Percentiles rank a stretch among this genome's conserved stretches.
These are phyloP conservation scores for Iguana delicatissima DNA, from an alignment of 2,797 vertebrate genomes.

Conservation along the genomic window DNA sequence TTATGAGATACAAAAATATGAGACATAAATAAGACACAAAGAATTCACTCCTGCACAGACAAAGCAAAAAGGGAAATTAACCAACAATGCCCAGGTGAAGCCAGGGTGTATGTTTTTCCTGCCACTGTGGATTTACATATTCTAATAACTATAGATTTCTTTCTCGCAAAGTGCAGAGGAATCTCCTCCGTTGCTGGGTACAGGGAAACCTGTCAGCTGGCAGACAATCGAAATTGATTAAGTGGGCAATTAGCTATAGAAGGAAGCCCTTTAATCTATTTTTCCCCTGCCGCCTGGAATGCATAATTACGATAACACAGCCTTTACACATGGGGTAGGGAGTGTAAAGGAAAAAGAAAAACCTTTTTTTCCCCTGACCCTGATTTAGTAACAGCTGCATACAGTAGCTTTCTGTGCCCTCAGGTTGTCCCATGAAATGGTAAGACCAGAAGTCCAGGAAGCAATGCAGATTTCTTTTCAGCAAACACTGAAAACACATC, in stretches of 20 bases:
- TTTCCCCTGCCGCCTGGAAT: slow-evolving; percentile 7
- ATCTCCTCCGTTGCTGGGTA: not conserved
- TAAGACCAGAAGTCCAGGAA: not conserved
- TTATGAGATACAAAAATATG: not conserved
- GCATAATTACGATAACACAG: not conserved
- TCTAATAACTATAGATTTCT: slow-evolving; percentile 6
- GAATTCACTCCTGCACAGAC: not conserved
- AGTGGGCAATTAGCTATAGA: slow-evolving; percentile 29
- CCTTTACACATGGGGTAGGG: not conserved
- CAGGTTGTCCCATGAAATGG: not conserved
- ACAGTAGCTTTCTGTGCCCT: not conserved
- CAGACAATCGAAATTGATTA: slow-evolving; percentile 22
- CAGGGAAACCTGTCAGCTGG: not conserved
- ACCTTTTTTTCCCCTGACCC: not conserved
- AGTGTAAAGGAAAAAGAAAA: not conserved
- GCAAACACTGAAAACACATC: not conserved
- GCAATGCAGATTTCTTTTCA: not conserved
- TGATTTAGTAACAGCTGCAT: not conserved
- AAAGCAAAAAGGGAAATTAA: not conserved
- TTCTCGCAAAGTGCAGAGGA: not conserved
- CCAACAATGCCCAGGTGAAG: not conserved
- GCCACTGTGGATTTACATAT: not conserved
- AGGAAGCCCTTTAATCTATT: slow-evolving; percentile 30
- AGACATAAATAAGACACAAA: not conserved
- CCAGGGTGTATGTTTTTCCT: not conserved